Evolutionary conservation across 30 jellyfish, hydroid and myxozoan genomes (phyloP).

Genomic region (Hydractinia symbiolongicarpus): DNA sequence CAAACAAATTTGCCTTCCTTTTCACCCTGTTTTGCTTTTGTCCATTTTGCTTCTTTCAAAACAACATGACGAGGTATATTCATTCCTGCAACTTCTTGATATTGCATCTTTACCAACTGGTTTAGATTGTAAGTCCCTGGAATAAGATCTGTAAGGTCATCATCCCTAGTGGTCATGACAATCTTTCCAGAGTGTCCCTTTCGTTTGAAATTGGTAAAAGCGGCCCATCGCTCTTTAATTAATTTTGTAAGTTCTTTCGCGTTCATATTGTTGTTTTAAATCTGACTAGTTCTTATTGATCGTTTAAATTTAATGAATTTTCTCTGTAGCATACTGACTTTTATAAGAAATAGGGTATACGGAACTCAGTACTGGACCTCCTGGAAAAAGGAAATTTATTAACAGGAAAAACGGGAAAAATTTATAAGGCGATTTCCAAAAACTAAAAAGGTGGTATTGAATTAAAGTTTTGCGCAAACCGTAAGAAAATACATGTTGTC

Average conservation of each 20-base stretch:
- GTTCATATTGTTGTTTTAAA: not conserved
- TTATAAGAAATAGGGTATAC: too few relatives aligned
- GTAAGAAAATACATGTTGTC: too few relatives aligned
- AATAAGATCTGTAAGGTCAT: not conserved
- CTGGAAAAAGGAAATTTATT: too few relatives aligned
- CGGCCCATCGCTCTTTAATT: not conserved
- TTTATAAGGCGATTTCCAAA: too few relatives aligned
- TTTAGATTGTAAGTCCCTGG: not conserved
- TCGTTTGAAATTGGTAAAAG: not conserved
- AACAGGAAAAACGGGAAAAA: too few relatives aligned
- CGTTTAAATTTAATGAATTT: too few relatives aligned
- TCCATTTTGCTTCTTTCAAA: not conserved
- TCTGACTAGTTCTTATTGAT: too few relatives aligned
- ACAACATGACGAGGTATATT: not conserved
- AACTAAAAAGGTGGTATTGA: too few relatives aligned
- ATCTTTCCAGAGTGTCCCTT: not conserved
- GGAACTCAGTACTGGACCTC: too few relatives aligned
- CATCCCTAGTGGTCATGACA: not conserved
- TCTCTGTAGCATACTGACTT: too few relatives aligned
- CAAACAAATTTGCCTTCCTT: not conserved
- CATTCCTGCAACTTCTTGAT: not conserved
- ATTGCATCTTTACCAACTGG: conserved; percentile 1
- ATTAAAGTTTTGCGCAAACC: too few relatives aligned
- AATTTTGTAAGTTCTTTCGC: conserved; percentile 1
- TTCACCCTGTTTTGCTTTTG: not conserved